Evolutionary conservation across 2,888 invertebrate species (phyloP), one percentile per base, ranked within the genome.

Genomic region (Argyresthia albistria): DNA sequence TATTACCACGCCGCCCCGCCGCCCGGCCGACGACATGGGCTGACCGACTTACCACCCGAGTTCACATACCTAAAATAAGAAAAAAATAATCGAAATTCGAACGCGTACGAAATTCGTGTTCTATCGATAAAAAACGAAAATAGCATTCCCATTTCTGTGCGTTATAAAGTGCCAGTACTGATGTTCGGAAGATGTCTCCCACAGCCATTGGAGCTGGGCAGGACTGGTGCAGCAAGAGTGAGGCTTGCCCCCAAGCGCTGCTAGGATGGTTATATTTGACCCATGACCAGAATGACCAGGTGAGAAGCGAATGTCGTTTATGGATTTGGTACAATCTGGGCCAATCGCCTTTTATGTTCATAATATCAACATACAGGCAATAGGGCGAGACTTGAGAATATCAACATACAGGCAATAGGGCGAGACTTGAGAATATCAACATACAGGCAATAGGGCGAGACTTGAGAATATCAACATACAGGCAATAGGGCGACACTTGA

Each of bases 221-320:
- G 50, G 83, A 80, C 61, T 83, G 86, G 84, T 80, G 80, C 60
- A 80, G 83, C 36, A 82, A 81, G 59, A 63, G 77, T 1, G 86
- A 86, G 54, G 61, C 63, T 55, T 82, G 76, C 58, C 74, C 76
- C 3, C 83, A 80, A 59, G 80, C 83, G 8, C 67, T 84, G 48
- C 76, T 86, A 37, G 80, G 84, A 39, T 87, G 86, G 86, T 74
- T 84, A 47, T 86, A 81, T 61, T 64, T 83, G 58, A 75, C 76
- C 11, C 77, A 73, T 53, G 86, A 86, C 52, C 83, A 86, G 55
- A 86, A 83, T 63, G 86, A 84, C 57, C 84, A 83, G 84, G 86
- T 84, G 72, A 54, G 52, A 15, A n/a, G n/a, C n/a, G n/a, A n/a
- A n/a, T n/a, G n/a, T n/a, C n/a, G n/a, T n/a, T n/a, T n/a, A n/a